Evolutionary conservation across 2,113 vertebrate genomes (phyloP).

Genomic region (Chauna torquata): DNA sequence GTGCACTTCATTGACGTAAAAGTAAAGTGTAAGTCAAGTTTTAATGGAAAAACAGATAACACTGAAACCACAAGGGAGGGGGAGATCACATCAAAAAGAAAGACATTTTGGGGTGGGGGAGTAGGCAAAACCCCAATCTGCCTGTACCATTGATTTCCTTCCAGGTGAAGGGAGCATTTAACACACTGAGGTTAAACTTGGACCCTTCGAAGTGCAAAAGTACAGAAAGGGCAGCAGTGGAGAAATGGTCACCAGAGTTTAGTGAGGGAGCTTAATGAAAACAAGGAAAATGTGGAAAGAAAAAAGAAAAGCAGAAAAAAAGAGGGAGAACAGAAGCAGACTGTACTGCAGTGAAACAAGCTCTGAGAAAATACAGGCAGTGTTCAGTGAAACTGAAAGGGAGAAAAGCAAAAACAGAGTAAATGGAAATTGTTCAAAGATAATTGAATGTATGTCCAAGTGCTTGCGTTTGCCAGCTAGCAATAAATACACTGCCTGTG

Average conservation of each 20-base stretch:
- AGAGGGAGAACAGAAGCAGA: not conserved
- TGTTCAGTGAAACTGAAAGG: conserved; percentile 56
- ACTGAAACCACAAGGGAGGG: not conserved
- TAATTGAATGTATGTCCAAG: conserved; percentile 74
- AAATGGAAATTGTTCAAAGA: conserved; percentile 71
- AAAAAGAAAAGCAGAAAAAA: not conserved
- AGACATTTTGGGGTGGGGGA: not conserved
- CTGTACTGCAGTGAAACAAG: conserved; percentile 6
- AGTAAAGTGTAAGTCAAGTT: not conserved
- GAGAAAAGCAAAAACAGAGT: conserved; percentile 45
- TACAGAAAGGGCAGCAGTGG: not conserved
- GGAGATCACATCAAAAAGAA: not conserved
- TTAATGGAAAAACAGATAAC: not conserved
- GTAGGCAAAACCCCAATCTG: not conserved
- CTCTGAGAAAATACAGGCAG: conserved; percentile 40
- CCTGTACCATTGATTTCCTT: conserved; percentile 14
- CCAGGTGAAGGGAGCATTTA: conserved; percentile 24
- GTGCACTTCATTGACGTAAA: not conserved
- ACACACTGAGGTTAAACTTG: not conserved
- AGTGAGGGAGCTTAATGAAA: conserved; percentile 28
- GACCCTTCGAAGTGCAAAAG: not conserved
- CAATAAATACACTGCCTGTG: conserved; percentile 53
- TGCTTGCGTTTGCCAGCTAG: conserved; percentile 21
- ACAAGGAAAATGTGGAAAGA: not conserved
- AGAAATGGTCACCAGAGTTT: not conserved